Evolutionary conservation across 2,888 invertebrate species (phyloP), one percentile per base, ranked within the genome.

Genomic region (Labia minor): DNA sequence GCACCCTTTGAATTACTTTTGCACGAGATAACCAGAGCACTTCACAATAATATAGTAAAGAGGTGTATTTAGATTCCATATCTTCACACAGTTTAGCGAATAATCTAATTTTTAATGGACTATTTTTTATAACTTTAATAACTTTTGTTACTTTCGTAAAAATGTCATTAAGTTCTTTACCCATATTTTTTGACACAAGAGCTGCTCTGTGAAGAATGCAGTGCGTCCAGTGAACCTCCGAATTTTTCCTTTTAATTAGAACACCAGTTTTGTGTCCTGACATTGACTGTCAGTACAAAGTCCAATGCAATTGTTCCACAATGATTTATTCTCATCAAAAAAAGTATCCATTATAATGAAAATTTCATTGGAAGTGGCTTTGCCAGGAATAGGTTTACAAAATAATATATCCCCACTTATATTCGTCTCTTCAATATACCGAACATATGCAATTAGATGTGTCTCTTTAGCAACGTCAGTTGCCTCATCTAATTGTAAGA

Each of bases 301-400:
- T 21, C 66, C 68, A 68, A 68, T 62, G 66, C 66, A 68, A 64
- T 68, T 67, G 21, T 64, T 64, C 62, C 64, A 68, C 64, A 65
- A 14, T 64, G 37, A 64, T 21, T 63, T 33, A 61, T 66, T 61
- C 66, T 66, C 64, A 66, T 67, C 20, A 61, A 69, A 66, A 66
- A 68, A 68, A 20, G 19, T 64, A 62, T 68, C 64, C 14, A 66
- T 68, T 67, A 68, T 68, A 37, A 66, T 64, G 61, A 68, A 68
- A 66, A 66, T 64, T 66, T 68, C 64, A 62, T 20, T 66, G 37
- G 65, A 21, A 66, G 68, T 66, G 62, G 68, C 64, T 62, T 37
- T 66, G 21, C 63, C 68, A 63, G 66, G 61, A 68, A 68, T 67
- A 8, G 64, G 66, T 62, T 66, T 68, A 63, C 67, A 71, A 76